A percentile compares a stretch with the other conserved stretches of the same genome.
Evolutionary conservation across 2,888 invertebrate genomes (phyloP).

Genomic region (Villa cingulata): DNA sequence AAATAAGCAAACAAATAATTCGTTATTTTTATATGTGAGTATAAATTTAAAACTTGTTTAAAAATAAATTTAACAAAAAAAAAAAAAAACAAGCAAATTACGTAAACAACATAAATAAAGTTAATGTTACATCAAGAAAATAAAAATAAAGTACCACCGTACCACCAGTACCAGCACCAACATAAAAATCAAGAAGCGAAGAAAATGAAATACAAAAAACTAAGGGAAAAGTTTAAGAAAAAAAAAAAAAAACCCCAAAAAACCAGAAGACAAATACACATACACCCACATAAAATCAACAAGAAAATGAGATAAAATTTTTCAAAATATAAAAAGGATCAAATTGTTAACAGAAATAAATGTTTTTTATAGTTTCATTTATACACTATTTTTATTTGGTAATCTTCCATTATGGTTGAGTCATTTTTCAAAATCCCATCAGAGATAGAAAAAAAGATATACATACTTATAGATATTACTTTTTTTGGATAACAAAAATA

Average conservation of each 20-base stretch:
- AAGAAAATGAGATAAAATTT: background rate
- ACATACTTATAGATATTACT: background rate
- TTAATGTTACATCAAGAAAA: no score
- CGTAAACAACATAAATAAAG: no score
- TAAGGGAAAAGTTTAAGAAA: background rate
- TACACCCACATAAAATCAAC: no score
- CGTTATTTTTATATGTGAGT: no score
- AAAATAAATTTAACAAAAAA: no score
- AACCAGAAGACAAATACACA: background rate
- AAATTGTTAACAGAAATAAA: slow-evolving; percentile 17
- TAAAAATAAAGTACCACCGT: no score
- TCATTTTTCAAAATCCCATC: slow-evolving; percentile 29
- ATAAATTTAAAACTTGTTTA: no score
- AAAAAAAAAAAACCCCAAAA: background rate
- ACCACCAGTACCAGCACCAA: no score
- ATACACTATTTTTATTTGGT: slow-evolving; percentile 24
- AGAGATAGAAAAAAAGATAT: slow-evolving; percentile 25
- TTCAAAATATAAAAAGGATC: slow-evolving; percentile 13
- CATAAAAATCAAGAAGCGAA: no score
- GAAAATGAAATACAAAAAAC: no score
- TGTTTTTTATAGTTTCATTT: slow-evolving; percentile 15
- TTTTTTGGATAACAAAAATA: slow-evolving; percentile 11
- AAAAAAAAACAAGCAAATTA: no score
- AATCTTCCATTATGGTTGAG: slow-evolving; percentile 29
- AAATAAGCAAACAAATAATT: no score